Evolutionary conservation across 1,140 invertebrate species (phyloP).

Genomic region (Hyposmocoma kahamanoa): DNA sequence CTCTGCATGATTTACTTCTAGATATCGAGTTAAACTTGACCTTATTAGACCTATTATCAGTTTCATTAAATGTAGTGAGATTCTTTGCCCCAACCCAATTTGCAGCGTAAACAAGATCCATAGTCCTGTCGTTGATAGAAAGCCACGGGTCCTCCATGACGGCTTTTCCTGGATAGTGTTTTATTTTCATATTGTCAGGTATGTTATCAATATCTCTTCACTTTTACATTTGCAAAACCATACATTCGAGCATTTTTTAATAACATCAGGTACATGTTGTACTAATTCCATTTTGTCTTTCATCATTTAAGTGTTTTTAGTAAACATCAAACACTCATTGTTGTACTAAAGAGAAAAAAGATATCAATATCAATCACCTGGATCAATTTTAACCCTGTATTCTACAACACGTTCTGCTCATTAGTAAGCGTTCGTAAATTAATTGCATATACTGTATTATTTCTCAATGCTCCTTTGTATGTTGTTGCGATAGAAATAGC

Average conservation of each 20-base stretch:
- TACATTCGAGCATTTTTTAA: neutral
- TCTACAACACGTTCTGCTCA: neutral
- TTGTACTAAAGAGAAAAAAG: too few species aligned
- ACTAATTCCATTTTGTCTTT: constrained; percentile 23
- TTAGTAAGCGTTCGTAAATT: neutral
- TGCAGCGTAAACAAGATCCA: constrained; percentile 87
- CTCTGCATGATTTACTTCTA: constrained; percentile 69
- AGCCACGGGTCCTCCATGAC: constrained; percentile 82
- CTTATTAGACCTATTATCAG: constrained; percentile 36
- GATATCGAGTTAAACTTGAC: constrained; percentile 60
- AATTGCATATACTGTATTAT: neutral
- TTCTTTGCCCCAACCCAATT: constrained; percentile 83
- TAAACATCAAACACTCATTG: too few species aligned
- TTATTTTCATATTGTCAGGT: constrained; percentile 81
- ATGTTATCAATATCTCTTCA: constrained; percentile 11
- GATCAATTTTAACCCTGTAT: too few species aligned
- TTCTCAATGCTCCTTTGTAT: constrained; percentile 2
- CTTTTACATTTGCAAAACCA: constrained; percentile 10
- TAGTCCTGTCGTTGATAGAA: constrained; percentile 75
- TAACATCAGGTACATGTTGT: constrained; percentile 7
- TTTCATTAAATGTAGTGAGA: constrained; percentile 47
- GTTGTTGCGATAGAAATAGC: constrained; percentile 13
- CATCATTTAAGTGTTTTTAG: too few species aligned
- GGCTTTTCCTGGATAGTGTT: constrained; percentile 86
- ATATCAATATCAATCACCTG: too few species aligned